A percentile compares a stretch with the other conserved stretches of the same genome.
phyloP scores from a whole-genome alignment of 2,888 invertebrate genomes.

The Portevinia maculata region DNA sequence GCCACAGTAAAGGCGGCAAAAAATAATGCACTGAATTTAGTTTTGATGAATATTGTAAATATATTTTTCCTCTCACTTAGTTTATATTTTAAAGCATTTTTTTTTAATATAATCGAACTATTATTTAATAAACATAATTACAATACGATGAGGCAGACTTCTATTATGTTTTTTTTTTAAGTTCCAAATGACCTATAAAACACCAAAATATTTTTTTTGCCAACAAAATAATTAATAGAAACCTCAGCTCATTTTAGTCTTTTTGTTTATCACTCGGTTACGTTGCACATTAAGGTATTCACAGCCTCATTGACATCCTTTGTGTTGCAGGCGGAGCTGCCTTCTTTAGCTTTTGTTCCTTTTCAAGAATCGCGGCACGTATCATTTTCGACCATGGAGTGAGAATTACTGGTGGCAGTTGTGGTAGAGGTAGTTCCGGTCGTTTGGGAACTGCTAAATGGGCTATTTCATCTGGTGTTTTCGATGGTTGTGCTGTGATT shows the following conservation, averaged over 20 bases:
- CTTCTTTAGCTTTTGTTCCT: constrained; percentile 48
- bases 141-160: no score
- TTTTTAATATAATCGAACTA: constrained; percentile 3
- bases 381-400: constrained; percentile 64
- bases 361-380: constrained; percentile 56
- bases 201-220: no score
- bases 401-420: constrained; percentile 53
- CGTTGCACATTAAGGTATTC: constrained; percentile 5
- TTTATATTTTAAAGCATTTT: constrained; percentile 35
- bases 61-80: constrained; percentile 28
- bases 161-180: no score
- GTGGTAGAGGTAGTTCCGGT: constrained; percentile 30
- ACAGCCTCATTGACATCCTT: constrained; percentile 58
- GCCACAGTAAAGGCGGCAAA: constrained; percentile 25
- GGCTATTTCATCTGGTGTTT: constrained; percentile 47
- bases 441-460: constrained; percentile 14
- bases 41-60: constrained; percentile 33
- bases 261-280: constrained; percentile 19
- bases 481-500: constrained; percentile 4
- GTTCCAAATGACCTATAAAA: no score
- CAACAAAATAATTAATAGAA: no score
- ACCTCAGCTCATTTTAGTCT: not conserved
- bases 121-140: constrained; percentile 8
- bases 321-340: constrained; percentile 15
- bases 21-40: not conserved